Base-by-base conservation (phyloP, 2,113 vertebrate genomes). In the Anhinga anhinga region DNA sequence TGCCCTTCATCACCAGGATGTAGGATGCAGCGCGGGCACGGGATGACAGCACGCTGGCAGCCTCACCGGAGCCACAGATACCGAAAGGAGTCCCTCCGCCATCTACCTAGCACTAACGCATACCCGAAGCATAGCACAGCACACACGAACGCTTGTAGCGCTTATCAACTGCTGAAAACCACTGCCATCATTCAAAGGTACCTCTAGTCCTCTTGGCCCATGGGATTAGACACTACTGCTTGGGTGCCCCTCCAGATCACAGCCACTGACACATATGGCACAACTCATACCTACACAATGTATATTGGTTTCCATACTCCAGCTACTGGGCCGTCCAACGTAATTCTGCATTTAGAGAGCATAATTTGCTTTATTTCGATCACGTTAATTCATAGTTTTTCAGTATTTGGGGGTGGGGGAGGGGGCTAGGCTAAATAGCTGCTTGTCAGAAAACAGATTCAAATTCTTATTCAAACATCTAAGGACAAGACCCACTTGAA, bases 1-100 rank as follows among this genome's bases (percentile, higher is more conserved):
- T 15, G 38, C 29, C 53, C 15, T 27, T 53, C 8, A 0, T 38
- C 38, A 61, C 9, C 36, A 15, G 45, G n/a, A 61, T 5, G 2
- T 11, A 10, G 34, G 16, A 61, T 27, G 66, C 63, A 69, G 62
- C 8, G 1, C 2, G 0, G 32, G 21, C 44, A 32, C 0, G 0
- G 47, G 47, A 50, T 3, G 11, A 34, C 42, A 80, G 25, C 62
- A 26, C 1, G 2, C 17, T 23, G 14, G 27, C 22, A 40, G 38
- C 78, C 74, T 50, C 36, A 55, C 1, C 2, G 0, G 44, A 82
- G 36, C 27, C 65, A 52, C 45, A 21, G 53, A 45, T 58, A 42
- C 50, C 9, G 0, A 40, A 79, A 44, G 1, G 9, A 79, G 65
- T 11, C 58, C 61, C 65, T 52, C 18, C 0, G 2, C 27, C 7